Conservation (phyloP, 2,113 vertebrate genomes). For the Leptocoma aspasia region DNA sequence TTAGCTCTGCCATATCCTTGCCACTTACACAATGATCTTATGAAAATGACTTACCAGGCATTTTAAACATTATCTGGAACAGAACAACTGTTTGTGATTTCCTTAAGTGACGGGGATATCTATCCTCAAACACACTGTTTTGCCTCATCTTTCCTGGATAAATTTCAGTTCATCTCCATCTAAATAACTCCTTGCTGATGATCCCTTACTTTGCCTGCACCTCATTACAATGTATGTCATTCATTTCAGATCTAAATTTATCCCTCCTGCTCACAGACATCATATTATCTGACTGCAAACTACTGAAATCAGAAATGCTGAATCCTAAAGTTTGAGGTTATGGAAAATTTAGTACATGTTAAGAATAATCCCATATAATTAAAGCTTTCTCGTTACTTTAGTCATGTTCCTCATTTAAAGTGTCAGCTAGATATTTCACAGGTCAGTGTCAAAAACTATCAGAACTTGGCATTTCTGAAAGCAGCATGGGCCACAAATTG, state of each 20-base stretch:
- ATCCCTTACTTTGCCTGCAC: constrained; percentile 42
- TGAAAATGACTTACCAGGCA: neutral
- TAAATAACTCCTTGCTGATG: constrained; percentile 27
- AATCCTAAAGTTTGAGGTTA: constrained; percentile 39
- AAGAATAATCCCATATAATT: constrained; percentile 49
- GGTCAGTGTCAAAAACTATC: neutral
- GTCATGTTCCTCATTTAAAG: neutral
- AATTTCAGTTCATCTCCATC: neutral
- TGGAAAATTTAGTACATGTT: constrained; percentile 12
- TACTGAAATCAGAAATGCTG: constrained; percentile 48
- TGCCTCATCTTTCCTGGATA: constrained; percentile 14
- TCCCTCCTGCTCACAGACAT: constrained; percentile 26
- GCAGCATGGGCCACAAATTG: neutral
- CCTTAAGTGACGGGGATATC: neutral
- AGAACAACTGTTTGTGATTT: neutral
- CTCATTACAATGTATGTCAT: constrained; percentile 46
- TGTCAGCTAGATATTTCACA: neutral
- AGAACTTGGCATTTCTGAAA: neutral
- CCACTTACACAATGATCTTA: neutral
- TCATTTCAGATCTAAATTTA: constrained; percentile 55
- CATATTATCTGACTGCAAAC: constrained; percentile 28
- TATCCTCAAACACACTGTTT: neutral
- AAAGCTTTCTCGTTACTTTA: constrained; percentile 28
- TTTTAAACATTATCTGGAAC: neutral
- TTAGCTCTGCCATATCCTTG: neutral